phyloP scores from a whole-genome alignment of 2,888 invertebrate genomes.

The Gymnosoma rotundatum region DNA sequence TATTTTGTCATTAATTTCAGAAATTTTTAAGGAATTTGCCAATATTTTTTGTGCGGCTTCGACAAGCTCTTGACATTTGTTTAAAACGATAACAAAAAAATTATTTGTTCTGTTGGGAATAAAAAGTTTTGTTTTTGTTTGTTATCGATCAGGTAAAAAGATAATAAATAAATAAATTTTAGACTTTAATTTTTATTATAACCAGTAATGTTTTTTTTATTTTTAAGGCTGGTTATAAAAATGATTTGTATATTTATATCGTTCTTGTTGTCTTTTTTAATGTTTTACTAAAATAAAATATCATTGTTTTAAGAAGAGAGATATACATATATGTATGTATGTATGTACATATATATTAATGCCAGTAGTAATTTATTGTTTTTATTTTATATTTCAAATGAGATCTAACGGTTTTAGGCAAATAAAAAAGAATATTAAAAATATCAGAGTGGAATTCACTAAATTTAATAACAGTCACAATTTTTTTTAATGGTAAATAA shows the following conservation, averaged over 20 bases:
- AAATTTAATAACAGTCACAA: too few relatives aligned
- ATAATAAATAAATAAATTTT: slow-evolving; percentile 69
- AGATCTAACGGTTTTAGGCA: slow-evolving; percentile 38
- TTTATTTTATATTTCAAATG: slow-evolving; percentile 14
- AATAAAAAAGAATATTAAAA: slow-evolving; percentile 9
- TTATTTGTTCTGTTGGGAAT: slow-evolving; percentile 22
- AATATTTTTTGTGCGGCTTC: slow-evolving; percentile 23
- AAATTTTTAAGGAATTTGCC: not conserved
- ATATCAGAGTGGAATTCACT: too few relatives aligned
- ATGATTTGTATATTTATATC: slow-evolving; percentile 62
- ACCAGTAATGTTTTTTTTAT: slow-evolving; percentile 24
- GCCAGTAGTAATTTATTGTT: slow-evolving; percentile 38
- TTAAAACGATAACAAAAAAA: slow-evolving; percentile 14
- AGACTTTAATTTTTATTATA: slow-evolving; percentile 55
- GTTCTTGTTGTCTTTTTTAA: slow-evolving; percentile 7
- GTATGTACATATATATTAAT: not conserved
- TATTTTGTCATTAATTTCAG: slow-evolving; percentile 18
- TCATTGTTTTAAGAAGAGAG: slow-evolving; percentile 36
- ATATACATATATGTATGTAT: not conserved
- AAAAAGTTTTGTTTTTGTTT: slow-evolving; percentile 31
- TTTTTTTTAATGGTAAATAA: too few relatives aligned
- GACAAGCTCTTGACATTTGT: slow-evolving; percentile 66
- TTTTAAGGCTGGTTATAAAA: slow-evolving; percentile 65
- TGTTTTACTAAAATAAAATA: slow-evolving; percentile 19
- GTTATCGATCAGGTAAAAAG: slow-evolving; percentile 69